Evolutionary conservation across 2,113 vertebrate genomes (phyloP), one percentile per base, ranked within the genome.

Genomic region (Muntiacus muntjak): DNA sequence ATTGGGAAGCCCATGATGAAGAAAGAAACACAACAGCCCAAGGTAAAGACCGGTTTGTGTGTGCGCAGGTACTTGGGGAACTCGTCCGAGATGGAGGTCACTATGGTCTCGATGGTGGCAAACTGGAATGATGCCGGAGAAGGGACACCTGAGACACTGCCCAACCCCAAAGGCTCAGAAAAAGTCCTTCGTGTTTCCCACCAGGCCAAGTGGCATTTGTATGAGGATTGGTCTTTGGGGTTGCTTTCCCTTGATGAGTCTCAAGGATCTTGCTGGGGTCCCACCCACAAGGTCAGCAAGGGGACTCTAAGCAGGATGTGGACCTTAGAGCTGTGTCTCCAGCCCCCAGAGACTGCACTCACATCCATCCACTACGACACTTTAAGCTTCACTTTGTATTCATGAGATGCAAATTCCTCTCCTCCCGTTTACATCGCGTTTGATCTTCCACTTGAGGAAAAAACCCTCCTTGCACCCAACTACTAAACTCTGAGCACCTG

Each of bases 1-100:
- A 99, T 99, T 30, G 99, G 99, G 90, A 99, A 99, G 9, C 99
- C 99, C 99, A 99, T 99, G 98, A 99, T 98, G 99, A 99, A 99
- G 99, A 99, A 99, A 84, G 89, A 97, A 71, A 98, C 1, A 2
- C 99, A 99, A 98, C 99, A 99, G 74, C 99, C 98, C 36, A 99
- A 98, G 0, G 99, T 99, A 98, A 99, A 99, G 91, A 99, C 90
- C 0, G 99, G 99, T 89, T 99, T 99, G 98, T 99, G 99, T 0
- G 99, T 99, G 9, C 99, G 99, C 93, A 99, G 98, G 97, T 99
- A 99, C 89, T 99, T 99, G 93, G 99, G 99, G 98, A 99, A 99
- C 97, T 99, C 99, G 2, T 99, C 99, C 0, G 99, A 99, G 97
- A 99, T 99, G 0, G 99, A 99, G 33, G 99, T 99, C 94, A 99